phyloP scores from a whole-genome alignment of 2,888 invertebrate species.

The Andrena trimmerana region DNA sequence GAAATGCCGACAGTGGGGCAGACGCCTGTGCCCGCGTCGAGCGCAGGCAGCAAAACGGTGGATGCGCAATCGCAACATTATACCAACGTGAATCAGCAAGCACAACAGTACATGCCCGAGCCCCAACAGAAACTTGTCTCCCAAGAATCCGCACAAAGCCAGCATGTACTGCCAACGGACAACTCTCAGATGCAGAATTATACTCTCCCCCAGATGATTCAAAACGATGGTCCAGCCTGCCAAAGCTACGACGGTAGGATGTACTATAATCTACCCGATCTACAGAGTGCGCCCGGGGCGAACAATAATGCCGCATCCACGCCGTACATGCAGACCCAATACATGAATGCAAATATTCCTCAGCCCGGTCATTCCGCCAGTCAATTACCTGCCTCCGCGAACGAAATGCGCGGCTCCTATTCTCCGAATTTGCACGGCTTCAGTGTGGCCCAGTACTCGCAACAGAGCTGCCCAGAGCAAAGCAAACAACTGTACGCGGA shows the following conservation, averaged over 20 bases:
- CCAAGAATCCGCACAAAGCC: constrained; percentile 39
- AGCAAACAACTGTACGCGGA: constrained; percentile 66
- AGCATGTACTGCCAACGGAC: constrained; percentile 42
- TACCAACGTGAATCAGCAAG: constrained; percentile 31
- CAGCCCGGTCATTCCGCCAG: constrained; percentile 46
- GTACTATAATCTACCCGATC: constrained; percentile 58
- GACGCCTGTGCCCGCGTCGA: constrained; percentile 30
- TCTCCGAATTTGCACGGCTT: constrained; percentile 42
- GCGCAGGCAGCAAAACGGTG: background rate
- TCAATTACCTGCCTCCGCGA: constrained; percentile 35
- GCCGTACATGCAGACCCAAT: constrained; percentile 69
- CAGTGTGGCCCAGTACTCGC: constrained; percentile 53
- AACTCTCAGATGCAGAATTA: constrained; percentile 53
- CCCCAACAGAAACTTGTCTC: constrained; percentile 38
- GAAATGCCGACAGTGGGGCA: constrained; percentile 45
- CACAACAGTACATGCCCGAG: constrained; percentile 58
- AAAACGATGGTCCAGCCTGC: constrained; percentile 39
- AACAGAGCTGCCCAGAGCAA: constrained; percentile 54
- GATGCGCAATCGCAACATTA: constrained; percentile 49
- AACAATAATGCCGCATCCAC: constrained; percentile 34
- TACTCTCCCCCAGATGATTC: constrained; percentile 44
- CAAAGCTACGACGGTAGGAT: constrained; percentile 47
- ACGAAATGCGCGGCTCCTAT: constrained; percentile 48
- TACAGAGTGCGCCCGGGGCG: constrained; percentile 30
- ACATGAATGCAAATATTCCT: constrained; percentile 46